phyloP scores from a whole-genome alignment of 2,888 invertebrate genomes.

The Suillia variegata region DNA sequence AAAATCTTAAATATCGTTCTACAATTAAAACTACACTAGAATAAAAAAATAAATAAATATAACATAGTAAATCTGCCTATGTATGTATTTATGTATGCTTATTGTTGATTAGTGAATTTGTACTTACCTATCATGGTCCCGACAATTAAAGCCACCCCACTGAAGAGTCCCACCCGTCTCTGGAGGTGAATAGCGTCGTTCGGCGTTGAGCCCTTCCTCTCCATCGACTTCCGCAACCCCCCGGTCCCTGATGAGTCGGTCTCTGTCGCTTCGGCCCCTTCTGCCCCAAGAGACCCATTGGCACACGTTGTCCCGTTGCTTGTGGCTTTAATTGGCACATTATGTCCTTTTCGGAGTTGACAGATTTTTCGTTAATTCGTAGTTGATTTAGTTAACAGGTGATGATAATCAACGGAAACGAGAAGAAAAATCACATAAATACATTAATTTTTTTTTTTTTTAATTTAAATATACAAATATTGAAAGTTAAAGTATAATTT shows the following conservation, averaged over 20 bases:
- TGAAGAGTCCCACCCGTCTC: constrained; percentile 98
- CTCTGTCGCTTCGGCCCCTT: constrained; percentile 63
- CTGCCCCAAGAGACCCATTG: constrained; percentile 62
- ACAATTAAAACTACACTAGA: no score
- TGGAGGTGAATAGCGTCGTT: constrained; percentile 98
- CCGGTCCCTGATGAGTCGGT: constrained; percentile 64
- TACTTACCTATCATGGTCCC: constrained; percentile 94
- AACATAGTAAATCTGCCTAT: no score
- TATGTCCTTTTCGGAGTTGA: constrained; percentile 54
- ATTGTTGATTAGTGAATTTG: no score
- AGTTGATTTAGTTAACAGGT: no score
- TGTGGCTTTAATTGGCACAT: constrained; percentile 62
- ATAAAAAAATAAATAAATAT: no score
- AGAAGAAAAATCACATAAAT: constrained; percentile 6
- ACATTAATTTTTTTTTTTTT: constrained; percentile 6
- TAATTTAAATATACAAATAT: background rate
- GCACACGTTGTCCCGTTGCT: constrained; percentile 61
- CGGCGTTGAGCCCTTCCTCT: constrained; percentile 92
- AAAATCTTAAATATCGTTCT: no score
- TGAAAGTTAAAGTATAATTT: background rate
- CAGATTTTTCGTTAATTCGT: background rate
- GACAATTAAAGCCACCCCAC: constrained; percentile 98
- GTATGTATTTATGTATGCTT: no score
- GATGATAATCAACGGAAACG: background rate
- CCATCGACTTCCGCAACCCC: constrained; percentile 68